phyloP scores from a whole-genome alignment of 2,797 vertebrate genomes.

The Lepidocolaptes lacrymiger region DNA sequence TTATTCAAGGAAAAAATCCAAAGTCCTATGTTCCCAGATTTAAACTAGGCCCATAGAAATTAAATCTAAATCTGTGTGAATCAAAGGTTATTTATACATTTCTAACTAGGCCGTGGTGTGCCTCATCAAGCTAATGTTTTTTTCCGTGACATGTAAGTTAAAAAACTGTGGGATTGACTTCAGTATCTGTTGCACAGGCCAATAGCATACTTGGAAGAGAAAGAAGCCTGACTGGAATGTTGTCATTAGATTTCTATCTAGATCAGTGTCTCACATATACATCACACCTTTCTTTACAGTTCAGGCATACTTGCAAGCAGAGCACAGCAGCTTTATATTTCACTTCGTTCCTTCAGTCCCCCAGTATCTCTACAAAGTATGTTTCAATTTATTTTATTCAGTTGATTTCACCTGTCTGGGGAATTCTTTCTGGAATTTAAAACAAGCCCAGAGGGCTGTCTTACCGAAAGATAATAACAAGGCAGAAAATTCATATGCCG shows the following conservation, averaged over 20 bases:
- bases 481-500: not conserved
- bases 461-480: constrained; percentile 10
- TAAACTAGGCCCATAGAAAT: not conserved
- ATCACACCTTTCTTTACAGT: not conserved
- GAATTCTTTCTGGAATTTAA: constrained; percentile 33
- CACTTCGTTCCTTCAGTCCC: constrained; percentile 32
- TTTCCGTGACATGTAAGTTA: not conserved
- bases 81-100: not conserved
- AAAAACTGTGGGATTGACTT: not conserved
- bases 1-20: not conserved
- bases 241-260: not conserved
- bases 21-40: not conserved
- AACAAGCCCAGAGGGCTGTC: constrained; percentile 10
- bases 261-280: not conserved
- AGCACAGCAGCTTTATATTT: not conserved
- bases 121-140: not conserved
- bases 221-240: not conserved
- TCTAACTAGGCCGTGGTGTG: not conserved
- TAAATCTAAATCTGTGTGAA: not conserved
- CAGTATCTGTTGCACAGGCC: not conserved
- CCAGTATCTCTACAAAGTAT: not conserved
- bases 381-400: constrained; percentile 59
- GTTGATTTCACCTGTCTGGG: constrained; percentile 43
- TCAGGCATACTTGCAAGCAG: not conserved
- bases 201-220: not conserved